Evolutionary conservation across 2,113 vertebrate genomes (phyloP), one percentile per base, ranked within the genome.

Genomic region (Chloebia gouldiae): DNA sequence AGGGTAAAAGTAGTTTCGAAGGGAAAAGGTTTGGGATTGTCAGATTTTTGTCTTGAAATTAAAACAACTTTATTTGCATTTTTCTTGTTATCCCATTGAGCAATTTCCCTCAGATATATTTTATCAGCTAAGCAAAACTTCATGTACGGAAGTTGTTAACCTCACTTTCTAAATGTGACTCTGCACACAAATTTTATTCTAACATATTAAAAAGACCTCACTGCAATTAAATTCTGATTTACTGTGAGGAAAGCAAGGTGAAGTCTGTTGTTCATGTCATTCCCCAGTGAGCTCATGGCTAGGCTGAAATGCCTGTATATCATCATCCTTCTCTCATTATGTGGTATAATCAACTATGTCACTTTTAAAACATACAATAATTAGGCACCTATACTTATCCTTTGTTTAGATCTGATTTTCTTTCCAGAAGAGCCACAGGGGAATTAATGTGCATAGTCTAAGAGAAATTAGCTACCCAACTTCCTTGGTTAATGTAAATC

Each of bases 381-480:
- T 70, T 86, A 96, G 64, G 25, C 51, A 44, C 10, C 10, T 90
- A 22, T 64, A 42, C 47, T 93, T 93, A 88, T 53, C 85, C 85
- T 94, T 93, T 95, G 90, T 93, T 96, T 86, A 81, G 93, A 92
- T 91, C 77, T 95, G 73, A 79, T 93, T 91, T 86, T 89, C 89
- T 79, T 90, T 75, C 57, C 72, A 50, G 69, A 81, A 86, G 35
- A 96, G 50, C 76, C 72, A 66, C 65, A 61, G 37, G 56, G 49
- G 31, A 95, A 81, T 88, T 92, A 93, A 51, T 65, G 82, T 59
- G 35, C 20, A 13, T 44, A 63, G 51, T 53, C 42, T 57, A 68
- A 84, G 20, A 66, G 50, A 82, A 90, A 73, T 78, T 54, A 85
- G 40, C 56, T 42, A 35, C 51, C 59, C 15, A 15, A 1, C 71